Percentiles rank a stretch among this genome's conserved stretches.
Conservation (phyloP, 2,888 invertebrate genomes). For the Stegana nigrithorax region DNA sequence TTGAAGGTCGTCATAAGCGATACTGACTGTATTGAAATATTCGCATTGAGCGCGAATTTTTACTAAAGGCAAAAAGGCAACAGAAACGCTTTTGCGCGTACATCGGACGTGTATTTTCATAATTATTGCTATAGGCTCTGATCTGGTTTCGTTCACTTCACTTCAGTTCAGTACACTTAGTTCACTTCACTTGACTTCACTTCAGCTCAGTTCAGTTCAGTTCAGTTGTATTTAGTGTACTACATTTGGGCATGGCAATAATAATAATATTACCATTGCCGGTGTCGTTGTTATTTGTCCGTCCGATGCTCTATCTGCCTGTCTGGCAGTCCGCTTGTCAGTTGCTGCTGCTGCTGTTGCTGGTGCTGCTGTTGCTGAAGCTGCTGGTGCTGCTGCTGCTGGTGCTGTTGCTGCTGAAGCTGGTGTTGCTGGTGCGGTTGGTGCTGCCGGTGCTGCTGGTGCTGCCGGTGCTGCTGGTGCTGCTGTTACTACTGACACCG, state of each 20-base stretch:
- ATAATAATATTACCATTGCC: background rate
- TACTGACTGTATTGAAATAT: constrained; percentile 45
- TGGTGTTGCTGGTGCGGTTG: no score
- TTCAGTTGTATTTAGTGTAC: no score
- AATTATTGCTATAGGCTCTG: constrained; percentile 57
- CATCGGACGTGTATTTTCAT: constrained; percentile 42
- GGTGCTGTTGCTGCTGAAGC: constrained; percentile 34
- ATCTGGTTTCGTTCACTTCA: constrained; percentile 56
- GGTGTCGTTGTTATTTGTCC: background rate
- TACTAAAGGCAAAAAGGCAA: constrained; percentile 46
- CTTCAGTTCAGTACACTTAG: no score
- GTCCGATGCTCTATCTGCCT: background rate
- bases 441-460: constrained; percentile 15
- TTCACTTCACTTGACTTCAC: background rate
- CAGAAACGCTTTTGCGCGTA: background rate
- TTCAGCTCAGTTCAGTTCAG: background rate
- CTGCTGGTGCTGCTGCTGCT: constrained; percentile 21
- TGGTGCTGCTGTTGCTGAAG: constrained; percentile 35
- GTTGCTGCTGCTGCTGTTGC: background rate
- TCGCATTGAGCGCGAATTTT: constrained; percentile 46
- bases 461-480: constrained; percentile 32
- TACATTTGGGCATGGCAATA: background rate
- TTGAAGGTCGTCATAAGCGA: no score
- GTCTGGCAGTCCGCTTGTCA: background rate
- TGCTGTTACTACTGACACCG: constrained; percentile 25